phyloP scores from a whole-genome alignment of 2,888 invertebrate genomes.

The Campoletis raptor region DNA sequence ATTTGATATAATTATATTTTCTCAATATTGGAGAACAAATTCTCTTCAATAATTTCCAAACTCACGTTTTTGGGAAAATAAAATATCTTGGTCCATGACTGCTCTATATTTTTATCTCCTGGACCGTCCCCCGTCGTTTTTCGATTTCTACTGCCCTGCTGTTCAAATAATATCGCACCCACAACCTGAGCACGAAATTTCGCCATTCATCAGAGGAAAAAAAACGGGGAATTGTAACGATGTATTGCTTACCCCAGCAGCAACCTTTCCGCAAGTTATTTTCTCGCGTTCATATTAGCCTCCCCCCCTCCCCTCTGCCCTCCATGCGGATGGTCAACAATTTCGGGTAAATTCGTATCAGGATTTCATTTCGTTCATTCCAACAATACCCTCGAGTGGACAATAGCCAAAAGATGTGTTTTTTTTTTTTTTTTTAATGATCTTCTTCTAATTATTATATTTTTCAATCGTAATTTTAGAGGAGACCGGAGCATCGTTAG shows the following conservation, averaged over 20 bases:
- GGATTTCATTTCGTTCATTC: not conserved
- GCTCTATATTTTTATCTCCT: not conserved
- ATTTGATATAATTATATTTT: not conserved
- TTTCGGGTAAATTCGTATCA: not conserved
- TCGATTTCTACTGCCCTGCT: not conserved
- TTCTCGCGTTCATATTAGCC: conserved; percentile 21
- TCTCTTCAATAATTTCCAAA: not conserved
- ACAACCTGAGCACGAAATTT: conserved; percentile 67
- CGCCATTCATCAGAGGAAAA: conserved; percentile 66
- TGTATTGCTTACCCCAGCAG: conserved; percentile 49
- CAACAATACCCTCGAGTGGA: not conserved
- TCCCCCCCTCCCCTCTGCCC: conserved; percentile 22
- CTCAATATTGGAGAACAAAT: not conserved
- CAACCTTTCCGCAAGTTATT: conserved; percentile 48
- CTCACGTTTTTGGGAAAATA: not conserved
- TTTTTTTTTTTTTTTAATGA: not conserved
- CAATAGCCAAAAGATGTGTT: not conserved
- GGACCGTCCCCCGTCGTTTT: not conserved
- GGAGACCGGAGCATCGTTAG: not conserved
- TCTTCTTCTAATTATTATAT: not conserved
- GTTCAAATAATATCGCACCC: conserved; percentile 20
- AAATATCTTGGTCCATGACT: not conserved
- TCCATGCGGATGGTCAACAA: conserved; percentile 31
- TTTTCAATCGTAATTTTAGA: not conserved
- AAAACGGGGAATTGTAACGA: conserved; percentile 61